phyloP scores from a whole-genome alignment of 2,797 vertebrate species.

The Coccyzus lansbergi region DNA sequence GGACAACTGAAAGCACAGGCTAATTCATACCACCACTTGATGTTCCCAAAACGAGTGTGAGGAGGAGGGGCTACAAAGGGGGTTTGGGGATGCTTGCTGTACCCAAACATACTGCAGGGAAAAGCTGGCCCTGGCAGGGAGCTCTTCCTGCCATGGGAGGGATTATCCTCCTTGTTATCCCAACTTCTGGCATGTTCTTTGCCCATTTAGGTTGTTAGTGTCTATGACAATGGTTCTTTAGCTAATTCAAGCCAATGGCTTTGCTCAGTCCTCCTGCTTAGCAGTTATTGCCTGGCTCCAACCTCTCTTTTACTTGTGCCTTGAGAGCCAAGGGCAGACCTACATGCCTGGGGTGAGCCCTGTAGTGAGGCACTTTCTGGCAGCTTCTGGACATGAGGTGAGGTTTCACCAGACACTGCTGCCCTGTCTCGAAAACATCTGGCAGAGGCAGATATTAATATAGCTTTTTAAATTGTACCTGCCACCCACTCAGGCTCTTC shows the following conservation, averaged over 20 bases:
- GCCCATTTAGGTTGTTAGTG: background rate
- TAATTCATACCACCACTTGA: fast-evolving
- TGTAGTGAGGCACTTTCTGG: background rate
- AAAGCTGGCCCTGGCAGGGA: background rate
- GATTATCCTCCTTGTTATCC: background rate
- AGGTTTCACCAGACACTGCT: background rate
- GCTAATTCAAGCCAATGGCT: background rate
- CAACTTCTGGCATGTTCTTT: background rate
- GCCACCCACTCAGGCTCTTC: background rate
- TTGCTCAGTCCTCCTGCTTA: fast-evolving
- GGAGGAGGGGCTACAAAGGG: background rate
- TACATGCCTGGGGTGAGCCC: background rate
- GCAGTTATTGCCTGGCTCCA: background rate
- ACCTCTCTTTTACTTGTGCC: fast-evolving
- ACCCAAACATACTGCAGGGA: background rate
- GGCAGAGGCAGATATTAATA: background rate
- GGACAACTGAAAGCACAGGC: background rate
- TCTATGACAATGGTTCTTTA: background rate
- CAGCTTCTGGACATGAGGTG: background rate
- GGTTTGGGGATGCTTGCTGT: background rate
- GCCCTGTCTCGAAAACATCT: background rate
- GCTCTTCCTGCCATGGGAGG: background rate
- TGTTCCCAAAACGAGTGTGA: background rate
- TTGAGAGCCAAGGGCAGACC: background rate
- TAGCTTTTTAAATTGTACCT: background rate